A percentile compares a stretch with the other conserved stretches of the same genome.
phyloP scores from a whole-genome alignment of 2,888 invertebrate species.

The Neocrepidodera transversa region DNA sequence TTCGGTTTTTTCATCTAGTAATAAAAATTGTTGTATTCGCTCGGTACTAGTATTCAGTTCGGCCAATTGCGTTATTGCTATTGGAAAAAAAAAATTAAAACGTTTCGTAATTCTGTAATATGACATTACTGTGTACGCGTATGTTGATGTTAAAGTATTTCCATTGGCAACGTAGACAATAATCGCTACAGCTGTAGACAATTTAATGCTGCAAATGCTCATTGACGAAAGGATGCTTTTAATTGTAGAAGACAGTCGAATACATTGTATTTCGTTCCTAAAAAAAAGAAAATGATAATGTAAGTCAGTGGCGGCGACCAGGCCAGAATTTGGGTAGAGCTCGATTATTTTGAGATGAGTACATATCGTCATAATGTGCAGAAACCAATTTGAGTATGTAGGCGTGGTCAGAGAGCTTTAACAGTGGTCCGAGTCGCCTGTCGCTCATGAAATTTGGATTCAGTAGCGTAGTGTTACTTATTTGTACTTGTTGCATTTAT shows the following conservation, averaged over 20 bases:
- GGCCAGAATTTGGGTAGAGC: no score
- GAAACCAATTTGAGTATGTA: no score
- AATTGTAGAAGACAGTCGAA: slow-evolving; percentile 69
- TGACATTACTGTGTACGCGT: slow-evolving; percentile 77
- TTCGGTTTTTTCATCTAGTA: slow-evolving; percentile 46
- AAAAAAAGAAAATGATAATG: slow-evolving; percentile 28
- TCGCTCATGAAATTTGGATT: no score
- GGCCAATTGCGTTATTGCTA: slow-evolving; percentile 72
- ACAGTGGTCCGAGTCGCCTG: no score
- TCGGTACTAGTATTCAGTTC: slow-evolving; percentile 61
- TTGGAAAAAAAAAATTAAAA: slow-evolving; percentile 70
- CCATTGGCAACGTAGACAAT: slow-evolving; percentile 76
- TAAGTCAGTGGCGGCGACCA: no score
- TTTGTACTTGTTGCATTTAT: no score
- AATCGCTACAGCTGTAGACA: slow-evolving; percentile 81
- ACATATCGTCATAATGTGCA: no score
- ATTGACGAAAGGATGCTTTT: slow-evolving; percentile 69
- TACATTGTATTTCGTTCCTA: slow-evolving; percentile 72
- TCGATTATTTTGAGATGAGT: no score
- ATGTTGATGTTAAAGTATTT: slow-evolving; percentile 63
- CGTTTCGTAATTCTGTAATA: slow-evolving; percentile 74
- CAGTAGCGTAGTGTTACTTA: no score
- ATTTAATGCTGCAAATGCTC: slow-evolving; percentile 80
- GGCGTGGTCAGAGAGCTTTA: no score
- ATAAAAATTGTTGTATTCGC: slow-evolving; percentile 65